Conservation (phyloP, 2,113 vertebrate species). For the Phyllopteryx taeniolatus region DNA sequence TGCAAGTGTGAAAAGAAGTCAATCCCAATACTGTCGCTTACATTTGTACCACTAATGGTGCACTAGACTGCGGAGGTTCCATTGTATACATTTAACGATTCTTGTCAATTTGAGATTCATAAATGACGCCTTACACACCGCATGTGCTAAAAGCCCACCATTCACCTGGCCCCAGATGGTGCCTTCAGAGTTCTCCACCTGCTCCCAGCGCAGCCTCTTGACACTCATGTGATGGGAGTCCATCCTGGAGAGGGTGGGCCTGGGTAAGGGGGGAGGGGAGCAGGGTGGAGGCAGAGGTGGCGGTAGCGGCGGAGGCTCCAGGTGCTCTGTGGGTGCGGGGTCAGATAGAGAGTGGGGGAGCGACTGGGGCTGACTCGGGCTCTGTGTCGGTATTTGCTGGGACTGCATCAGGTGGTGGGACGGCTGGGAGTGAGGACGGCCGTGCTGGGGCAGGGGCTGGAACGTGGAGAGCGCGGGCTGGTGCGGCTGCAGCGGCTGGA, state of each 20-base stretch:
- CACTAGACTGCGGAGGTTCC: neutral
- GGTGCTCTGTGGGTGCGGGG: slow-evolving; percentile 56
- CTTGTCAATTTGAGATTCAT: neutral
- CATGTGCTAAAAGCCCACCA: neutral
- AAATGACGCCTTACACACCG: neutral
- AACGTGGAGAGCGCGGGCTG: slow-evolving; percentile 66
- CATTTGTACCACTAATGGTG: too few relatives aligned
- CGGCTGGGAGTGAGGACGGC: slow-evolving; percentile 70
- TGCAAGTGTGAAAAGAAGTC: neutral
- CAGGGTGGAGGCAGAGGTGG: slow-evolving; percentile 72
- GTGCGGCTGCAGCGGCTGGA: slow-evolving; percentile 71
- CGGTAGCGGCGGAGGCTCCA: slow-evolving; percentile 72
- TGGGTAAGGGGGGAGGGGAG: slow-evolving; percentile 72
- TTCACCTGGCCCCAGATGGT: slow-evolving; percentile 97
- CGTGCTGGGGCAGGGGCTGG: slow-evolving; percentile 64
- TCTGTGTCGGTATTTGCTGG: slow-evolving; percentile 61
- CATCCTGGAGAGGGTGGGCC: slow-evolving; percentile 75
- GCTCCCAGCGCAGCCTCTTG: slow-evolving; percentile 96
- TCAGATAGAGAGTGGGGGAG: slow-evolving; percentile 64
- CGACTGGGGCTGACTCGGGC: slow-evolving; percentile 55
- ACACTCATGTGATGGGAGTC: slow-evolving; percentile 96
- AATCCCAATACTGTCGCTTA: neutral
- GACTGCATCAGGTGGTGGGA: slow-evolving; percentile 68
- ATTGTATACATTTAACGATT: neutral
- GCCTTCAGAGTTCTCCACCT: slow-evolving; percentile 96